Evolutionary conservation across 1,140 invertebrate species (phyloP).

Genomic region (Episyrphus balteatus): DNA sequence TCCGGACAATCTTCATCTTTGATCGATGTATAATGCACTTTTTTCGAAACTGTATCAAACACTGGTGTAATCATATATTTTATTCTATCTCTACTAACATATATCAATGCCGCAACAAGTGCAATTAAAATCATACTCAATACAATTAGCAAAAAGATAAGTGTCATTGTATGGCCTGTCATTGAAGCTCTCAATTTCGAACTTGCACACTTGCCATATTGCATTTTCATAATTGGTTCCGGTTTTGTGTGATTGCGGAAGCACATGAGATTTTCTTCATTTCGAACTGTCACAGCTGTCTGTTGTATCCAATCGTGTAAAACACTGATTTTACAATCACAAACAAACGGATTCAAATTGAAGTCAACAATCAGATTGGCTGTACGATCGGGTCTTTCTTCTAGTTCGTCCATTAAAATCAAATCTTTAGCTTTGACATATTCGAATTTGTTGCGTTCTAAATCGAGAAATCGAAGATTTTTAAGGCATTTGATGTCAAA

Average conservation of each 20-base stretch:
- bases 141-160: conserved; percentile 45
- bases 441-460: conserved; percentile 57
- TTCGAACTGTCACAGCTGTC: conserved; percentile 49
- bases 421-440: conserved; percentile 47
- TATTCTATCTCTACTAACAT: conserved; percentile 47
- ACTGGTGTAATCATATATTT: conserved; percentile 49
- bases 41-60: conserved; percentile 52
- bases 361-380: conserved; percentile 54
- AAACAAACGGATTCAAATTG: conserved; percentile 54
- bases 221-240: conserved; percentile 34
- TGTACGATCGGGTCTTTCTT: conserved; percentile 38
- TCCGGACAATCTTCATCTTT: conserved; percentile 40
- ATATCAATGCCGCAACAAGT: conserved; percentile 45
- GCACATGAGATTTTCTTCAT: conserved; percentile 46
- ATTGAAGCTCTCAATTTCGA: conserved; percentile 25
- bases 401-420: conserved; percentile 45
- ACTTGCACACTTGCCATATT: conserved; percentile 30
- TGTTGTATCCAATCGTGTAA: conserved; percentile 53
- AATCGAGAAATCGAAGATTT: conserved; percentile 55
- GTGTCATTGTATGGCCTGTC: conserved; percentile 36
- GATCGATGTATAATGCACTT: conserved; percentile 64
- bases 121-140: conserved; percentile 43
- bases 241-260: conserved; percentile 25
- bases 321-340: conserved; percentile 49
- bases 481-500: conserved; percentile 57